Percentiles rank a stretch among this genome's conserved stretches.
Evolutionary conservation across 2,888 invertebrate genomes (phyloP).

Genomic region (Myathropa florea): DNA sequence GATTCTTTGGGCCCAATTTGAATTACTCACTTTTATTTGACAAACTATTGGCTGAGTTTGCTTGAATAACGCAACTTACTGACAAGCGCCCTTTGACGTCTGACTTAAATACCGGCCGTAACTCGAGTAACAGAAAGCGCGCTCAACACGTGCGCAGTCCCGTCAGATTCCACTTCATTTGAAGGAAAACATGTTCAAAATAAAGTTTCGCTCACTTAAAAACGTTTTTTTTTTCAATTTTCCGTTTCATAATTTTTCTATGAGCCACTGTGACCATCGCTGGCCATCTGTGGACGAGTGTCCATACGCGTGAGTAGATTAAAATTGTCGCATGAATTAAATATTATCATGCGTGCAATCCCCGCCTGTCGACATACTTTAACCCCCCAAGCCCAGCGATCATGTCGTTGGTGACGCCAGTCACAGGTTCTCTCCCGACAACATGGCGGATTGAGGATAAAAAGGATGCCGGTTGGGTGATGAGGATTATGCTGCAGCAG

Average conservation of each 20-base stretch:
- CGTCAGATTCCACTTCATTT: too few relatives aligned
- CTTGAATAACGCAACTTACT: too few relatives aligned
- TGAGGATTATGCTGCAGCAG: slow-evolving; percentile 3
- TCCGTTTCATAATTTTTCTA: neutral
- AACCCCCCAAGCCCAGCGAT: neutral
- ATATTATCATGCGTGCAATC: slow-evolving; percentile 10
- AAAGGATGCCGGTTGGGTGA: neutral
- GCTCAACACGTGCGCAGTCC: too few relatives aligned
- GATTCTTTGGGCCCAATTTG: too few relatives aligned
- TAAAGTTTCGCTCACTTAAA: too few relatives aligned
- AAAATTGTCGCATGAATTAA: slow-evolving; percentile 22
- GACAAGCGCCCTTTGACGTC: too few relatives aligned
- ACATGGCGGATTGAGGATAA: neutral
- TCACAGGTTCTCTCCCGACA: slow-evolving; percentile 20
- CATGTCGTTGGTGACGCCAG: slow-evolving; percentile 14
- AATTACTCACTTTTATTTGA: too few relatives aligned
- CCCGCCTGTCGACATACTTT: slow-evolving; percentile 4
- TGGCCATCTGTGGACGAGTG: neutral
- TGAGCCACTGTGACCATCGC: neutral
- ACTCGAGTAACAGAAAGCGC: too few relatives aligned
- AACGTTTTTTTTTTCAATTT: too few relatives aligned
- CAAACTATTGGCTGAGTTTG: too few relatives aligned
- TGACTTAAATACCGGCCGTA: too few relatives aligned
- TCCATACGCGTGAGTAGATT: neutral
- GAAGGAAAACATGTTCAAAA: too few relatives aligned